A percentile compares a stretch with the other conserved stretches of the same genome.
phyloP scores from a whole-genome alignment of 2,113 vertebrate genomes.

The Leptocoma aspasia region DNA sequence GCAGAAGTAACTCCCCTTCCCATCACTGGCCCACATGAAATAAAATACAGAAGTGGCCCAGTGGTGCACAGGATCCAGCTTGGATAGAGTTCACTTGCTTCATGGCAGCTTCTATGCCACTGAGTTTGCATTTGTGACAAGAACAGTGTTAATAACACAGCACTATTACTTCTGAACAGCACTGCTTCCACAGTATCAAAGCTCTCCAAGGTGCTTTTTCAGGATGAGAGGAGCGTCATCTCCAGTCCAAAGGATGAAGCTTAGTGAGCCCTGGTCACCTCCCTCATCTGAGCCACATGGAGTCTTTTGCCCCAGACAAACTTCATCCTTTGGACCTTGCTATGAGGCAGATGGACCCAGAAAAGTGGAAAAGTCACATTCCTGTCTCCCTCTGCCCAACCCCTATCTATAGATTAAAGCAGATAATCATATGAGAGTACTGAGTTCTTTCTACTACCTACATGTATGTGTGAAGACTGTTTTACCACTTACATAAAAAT shows the following conservation, averaged over 20 bases:
- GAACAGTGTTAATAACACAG: neutral
- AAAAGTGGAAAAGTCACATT: neutral
- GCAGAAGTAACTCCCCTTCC: neutral
- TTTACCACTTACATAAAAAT: neutral
- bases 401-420: neutral
- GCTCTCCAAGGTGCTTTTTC: neutral
- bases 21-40: neutral
- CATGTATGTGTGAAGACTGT: rapidly evolving
- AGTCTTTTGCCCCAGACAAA: neutral
- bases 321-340: neutral
- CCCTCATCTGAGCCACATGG: neutral
- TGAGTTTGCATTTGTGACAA: neutral
- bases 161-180: neutral
- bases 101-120: neutral
- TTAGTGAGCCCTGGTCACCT: conserved; percentile 48
- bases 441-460: neutral
- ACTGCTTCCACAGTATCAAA: neutral
- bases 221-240: neutral
- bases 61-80: neutral
- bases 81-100: neutral
- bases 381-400: neutral
- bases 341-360: neutral
- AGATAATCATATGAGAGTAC: neutral
- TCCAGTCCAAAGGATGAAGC: conserved; percentile 87
- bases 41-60: neutral